Evolutionary conservation across 2,888 invertebrate genomes (phyloP).

Genomic region (Ectemnius continuus): DNA sequence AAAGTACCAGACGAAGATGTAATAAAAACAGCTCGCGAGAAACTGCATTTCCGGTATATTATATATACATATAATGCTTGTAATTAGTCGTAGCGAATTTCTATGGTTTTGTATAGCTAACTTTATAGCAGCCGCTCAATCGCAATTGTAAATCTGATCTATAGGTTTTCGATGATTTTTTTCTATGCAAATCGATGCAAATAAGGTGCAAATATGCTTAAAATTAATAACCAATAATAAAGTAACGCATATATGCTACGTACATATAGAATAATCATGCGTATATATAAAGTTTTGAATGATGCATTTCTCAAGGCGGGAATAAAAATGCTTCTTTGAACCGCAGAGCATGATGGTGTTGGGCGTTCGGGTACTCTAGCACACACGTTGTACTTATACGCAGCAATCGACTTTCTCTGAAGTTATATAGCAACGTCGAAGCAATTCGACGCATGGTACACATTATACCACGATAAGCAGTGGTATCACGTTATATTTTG

Average conservation of each 20-base stretch:
- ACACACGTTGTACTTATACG: too few species aligned
- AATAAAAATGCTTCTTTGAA: constrained; percentile 10
- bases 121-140: constrained; percentile 49
- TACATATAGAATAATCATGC: constrained; percentile 24
- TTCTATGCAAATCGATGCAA: constrained; percentile 40
- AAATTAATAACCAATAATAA: constrained; percentile 43
- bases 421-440: too few species aligned
- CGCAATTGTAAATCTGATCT: constrained; percentile 52
- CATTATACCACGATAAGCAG: too few species aligned
- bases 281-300: constrained; percentile 23
- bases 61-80: constrained; percentile 39
- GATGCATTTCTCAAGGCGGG: not conserved
- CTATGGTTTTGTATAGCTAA: constrained; percentile 55
- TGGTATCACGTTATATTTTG: too few species aligned
- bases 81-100: constrained; percentile 43
- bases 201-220: constrained; percentile 37
- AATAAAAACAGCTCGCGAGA: constrained; percentile 27
- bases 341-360: too few species aligned
- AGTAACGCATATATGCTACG: constrained; percentile 8
- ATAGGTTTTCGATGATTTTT: constrained; percentile 43
- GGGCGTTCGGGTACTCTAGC: too few species aligned
- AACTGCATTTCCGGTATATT: constrained; percentile 15
- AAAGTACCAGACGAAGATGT: constrained; percentile 43
- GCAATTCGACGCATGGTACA: too few species aligned
- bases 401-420: too few species aligned